Base-by-base conservation (phyloP, 1,140 invertebrate species). In the Glossosoma conforme region DNA sequence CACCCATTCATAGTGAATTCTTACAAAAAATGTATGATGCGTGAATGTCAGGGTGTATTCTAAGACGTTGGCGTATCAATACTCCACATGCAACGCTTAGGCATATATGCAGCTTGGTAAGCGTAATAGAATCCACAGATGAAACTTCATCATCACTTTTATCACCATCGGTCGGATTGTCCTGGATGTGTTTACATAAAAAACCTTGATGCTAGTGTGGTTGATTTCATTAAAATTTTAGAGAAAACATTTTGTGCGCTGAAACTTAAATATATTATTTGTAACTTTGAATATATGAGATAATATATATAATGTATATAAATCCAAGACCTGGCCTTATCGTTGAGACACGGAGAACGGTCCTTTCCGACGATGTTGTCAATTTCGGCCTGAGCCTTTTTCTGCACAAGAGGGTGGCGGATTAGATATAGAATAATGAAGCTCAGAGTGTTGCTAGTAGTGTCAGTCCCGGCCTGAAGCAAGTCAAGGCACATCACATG, bases 391-490 rank as follows among this genome's bases (percentile, higher is more conserved):
- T 85, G 81, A 1, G 91, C 64, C 44, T 75, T 71, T 30, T 68
- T 65, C 59, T 89, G 81, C 25, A 89, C 73, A 6, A 85, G 68
- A 5, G 80, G 78, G 67, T 89, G 65, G 32, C 77, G 63, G 0
- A 84, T 76, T 18, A 91, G 65, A 53, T 82, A 77, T 0, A 86
- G 70, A 17, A 90, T 66, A 13, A 78, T 69, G 58, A 78, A 82
- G 0, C 75, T 71, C 4, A 84, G 62, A 0, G 82, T 81, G 54
- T 82, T 85, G 36, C 75, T 79, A 0, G 84, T 85, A 0, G 85
- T 85, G 61, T 87, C 83, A 2, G 80, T 75, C 4, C 85, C 85
- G 42, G 83, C 85, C 62, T 85, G 73, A 22, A 88, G 80, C 30
- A 87, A 68, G 61, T 88, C 85, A 47, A 84, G 58, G 54, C 84